Conservation (phyloP, 2,797 vertebrate genomes). For the Australoheros facetus region DNA sequence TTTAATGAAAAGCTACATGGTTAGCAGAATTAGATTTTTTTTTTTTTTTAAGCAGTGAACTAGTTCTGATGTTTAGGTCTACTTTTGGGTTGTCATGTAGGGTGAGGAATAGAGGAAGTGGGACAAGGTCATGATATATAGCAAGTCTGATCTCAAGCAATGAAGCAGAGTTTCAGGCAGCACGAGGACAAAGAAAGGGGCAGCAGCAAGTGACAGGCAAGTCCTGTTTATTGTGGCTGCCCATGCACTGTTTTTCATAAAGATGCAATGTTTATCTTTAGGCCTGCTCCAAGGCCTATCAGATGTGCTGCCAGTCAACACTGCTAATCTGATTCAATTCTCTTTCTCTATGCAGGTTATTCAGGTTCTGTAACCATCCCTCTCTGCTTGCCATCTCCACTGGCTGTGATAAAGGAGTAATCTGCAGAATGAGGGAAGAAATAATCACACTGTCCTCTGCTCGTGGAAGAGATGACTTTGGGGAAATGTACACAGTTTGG, state of each 20-base stretch:
- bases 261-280: constrained; percentile 75
- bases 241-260: constrained; percentile 77
- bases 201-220: constrained; percentile 54
- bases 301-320: constrained; percentile 80
- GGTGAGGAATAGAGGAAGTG: constrained; percentile 18
- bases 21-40: constrained; percentile 2
- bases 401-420: constrained; percentile 76
- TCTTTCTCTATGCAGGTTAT: constrained; percentile 66
- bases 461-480: constrained; percentile 68
- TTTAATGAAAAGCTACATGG: constrained; percentile 19
- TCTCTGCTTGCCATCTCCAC: constrained; percentile 64
- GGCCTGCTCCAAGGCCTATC: constrained; percentile 77
- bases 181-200: constrained; percentile 33
- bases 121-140: constrained; percentile 39
- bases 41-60: neutral
- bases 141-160: constrained; percentile 19
- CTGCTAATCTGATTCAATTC: constrained; percentile 71
- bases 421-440: constrained; percentile 72
- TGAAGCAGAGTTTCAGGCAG: constrained; percentile 34
- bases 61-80: constrained; percentile 5
- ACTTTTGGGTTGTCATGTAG: constrained; percentile 14
- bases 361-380: constrained; percentile 63
- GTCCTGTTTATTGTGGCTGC: constrained; percentile 74
- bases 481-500: constrained; percentile 46
- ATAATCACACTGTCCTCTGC: constrained; percentile 75